A percentile compares a stretch with the other conserved stretches of the same genome.
Conservation (phyloP, 2,113 vertebrate species). For the Eulacestoma nigropectus region DNA sequence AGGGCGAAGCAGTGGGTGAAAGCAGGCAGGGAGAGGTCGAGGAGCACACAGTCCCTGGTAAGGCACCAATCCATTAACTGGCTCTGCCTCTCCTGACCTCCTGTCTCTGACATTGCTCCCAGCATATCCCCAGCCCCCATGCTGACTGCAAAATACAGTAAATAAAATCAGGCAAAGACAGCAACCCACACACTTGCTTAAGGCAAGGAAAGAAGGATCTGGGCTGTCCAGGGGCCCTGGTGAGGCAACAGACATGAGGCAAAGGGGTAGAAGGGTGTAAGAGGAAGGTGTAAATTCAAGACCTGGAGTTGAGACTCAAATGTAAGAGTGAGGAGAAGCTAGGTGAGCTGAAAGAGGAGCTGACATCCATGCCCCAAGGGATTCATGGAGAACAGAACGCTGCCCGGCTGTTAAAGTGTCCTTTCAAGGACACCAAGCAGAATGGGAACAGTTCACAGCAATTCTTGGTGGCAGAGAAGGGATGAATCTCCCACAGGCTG, state of each 20-base stretch:
- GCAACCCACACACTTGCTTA: neutral
- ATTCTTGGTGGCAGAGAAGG: neutral
- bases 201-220: neutral
- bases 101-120: neutral
- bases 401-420: neutral
- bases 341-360: neutral
- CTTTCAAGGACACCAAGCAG: neutral
- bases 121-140: neutral
- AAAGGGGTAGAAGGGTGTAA: neutral
- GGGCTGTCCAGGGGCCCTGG: neutral
- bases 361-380: neutral
- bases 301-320: neutral
- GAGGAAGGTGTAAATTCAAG: neutral
- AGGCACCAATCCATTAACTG: neutral
- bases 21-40: neutral
- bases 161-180: neutral
- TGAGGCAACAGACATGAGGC: neutral
- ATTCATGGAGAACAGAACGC: neutral
- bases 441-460: neutral
- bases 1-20: neutral
- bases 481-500: neutral
- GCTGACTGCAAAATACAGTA: neutral
- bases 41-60: accelerated
- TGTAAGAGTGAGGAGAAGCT: neutral
- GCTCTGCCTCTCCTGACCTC: neutral